These are phyloP conservation scores for Heterohyrax brucei DNA, from an alignment of 2,797 vertebrate species.

Conservation along the genomic window DNA sequence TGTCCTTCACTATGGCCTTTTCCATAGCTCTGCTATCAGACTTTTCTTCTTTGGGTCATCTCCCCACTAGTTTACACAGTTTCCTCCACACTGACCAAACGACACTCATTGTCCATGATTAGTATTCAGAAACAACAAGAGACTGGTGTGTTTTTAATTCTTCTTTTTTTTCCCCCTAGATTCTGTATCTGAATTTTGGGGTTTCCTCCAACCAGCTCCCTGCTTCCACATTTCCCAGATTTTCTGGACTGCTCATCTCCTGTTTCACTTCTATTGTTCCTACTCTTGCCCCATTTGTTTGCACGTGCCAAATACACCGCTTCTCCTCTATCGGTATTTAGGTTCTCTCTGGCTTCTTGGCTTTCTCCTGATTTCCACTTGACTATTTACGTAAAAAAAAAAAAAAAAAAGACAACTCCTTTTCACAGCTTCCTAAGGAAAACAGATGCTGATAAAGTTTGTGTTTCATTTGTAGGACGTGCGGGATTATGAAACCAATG, in stretches of 20 bases:
- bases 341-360: no score
- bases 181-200: no score
- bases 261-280: accelerated
- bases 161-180: not conserved
- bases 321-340: accelerated
- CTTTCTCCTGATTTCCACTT: no score
- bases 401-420: accelerated
- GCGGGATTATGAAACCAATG: no score
- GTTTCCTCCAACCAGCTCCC: not conserved
- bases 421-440: not conserved
- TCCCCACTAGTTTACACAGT: not conserved
- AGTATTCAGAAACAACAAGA: not conserved
- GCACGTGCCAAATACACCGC: no score
- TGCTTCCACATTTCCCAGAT: not conserved
- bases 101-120: not conserved
- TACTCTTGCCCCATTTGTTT: no score
- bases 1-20: no score
- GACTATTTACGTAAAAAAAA: not conserved
- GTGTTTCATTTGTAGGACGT: not conserved
- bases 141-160: accelerated
- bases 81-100: no score
- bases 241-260: not conserved
- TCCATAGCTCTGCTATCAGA: accelerated
- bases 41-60: accelerated
- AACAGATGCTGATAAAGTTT: accelerated